Base-by-base conservation (phyloP, 2,113 vertebrate species). In the Vicugna pacos region DNA sequence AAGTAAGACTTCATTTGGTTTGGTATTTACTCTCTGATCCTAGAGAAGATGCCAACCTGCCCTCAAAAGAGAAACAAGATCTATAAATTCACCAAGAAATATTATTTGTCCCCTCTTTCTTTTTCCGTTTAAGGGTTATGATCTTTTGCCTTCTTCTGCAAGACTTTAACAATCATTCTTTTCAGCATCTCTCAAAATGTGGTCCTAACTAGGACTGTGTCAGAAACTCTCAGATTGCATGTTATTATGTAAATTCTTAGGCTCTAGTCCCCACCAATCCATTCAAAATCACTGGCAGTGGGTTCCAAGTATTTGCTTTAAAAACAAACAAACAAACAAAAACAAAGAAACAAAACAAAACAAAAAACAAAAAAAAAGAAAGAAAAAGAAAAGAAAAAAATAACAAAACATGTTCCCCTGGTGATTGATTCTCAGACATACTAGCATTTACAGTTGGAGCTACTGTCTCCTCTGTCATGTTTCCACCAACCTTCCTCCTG, bases 31-130 rank as follows among this genome's bases (percentile, higher is more conserved):
- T 56, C 38, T 93, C 26, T 73, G 30, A 72, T 38, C 83, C 58
- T 65, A 48, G 52, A 76, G 83, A 77, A 32, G 58, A n/a, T 24
- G 4, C 19, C 26, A 87, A 19, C 32, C 56, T 32, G 77, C 24
- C 73, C 58, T 64, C 28, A 65, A 82, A 85, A 89, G 54, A 91
- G 65, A 77, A 96, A 72, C 62, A 22, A 97, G 73, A 67, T 56
- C 11, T 75, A 2, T 75, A 87, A 91, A 79, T 50, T 80, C 50
- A 46, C 1, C 46, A 28, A 50, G 60, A 67, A 54, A 62, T 69
- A 56, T 19, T n/a, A 50, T 52, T 72, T 80, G 38, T 67, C 81
- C 38, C 54, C 26, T 54, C 42, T 13, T 13, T 46, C 24, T 65
- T 32, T 77, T 81, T 46, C 58, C 52, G 26, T 85, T 72, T 95